phyloP scores from a whole-genome alignment of 2,888 invertebrate genomes.

The Carpatolechia fugitivella region DNA sequence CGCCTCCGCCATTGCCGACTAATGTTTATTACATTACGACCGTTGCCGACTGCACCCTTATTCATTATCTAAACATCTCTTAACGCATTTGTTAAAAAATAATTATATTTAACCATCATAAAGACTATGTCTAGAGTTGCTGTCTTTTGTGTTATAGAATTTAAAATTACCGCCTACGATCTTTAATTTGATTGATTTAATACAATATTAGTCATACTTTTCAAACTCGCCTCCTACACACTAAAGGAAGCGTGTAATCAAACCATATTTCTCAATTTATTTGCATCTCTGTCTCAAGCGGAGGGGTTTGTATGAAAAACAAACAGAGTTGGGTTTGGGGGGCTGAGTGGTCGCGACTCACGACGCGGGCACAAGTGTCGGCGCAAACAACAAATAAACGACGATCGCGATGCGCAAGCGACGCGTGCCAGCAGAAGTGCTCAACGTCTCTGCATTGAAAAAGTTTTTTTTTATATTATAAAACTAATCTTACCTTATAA shows the following conservation, averaged over 20 bases:
- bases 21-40: background rate
- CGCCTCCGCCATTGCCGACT: constrained; percentile 22
- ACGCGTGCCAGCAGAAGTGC: constrained; percentile 52
- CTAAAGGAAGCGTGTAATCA: background rate
- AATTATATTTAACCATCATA: no score
- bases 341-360: background rate
- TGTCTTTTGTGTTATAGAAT: no score
- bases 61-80: no score
- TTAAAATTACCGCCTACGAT: no score
- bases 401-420: constrained; percentile 49
- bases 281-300: background rate
- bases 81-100: no score
- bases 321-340: constrained; percentile 3
- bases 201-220: background rate
- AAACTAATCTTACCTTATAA: no score
- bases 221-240: background rate
- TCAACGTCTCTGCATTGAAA: no score
- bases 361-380: background rate
- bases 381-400: constrained; percentile 34
- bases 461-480: no score
- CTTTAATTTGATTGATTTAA: no score
- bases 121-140: no score
- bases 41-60: background rate
- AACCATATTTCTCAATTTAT: background rate
- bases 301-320: background rate